These are phyloP conservation scores for Bombyx mori DNA, from an alignment of 1,140 invertebrate species.

Conservation along the genomic window ASM3026992v2 NC_085116.1:8629001-8629500, in stretches of 20 bases:
- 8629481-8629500: constrained; percentile 81
- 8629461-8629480: constrained; percentile 83
- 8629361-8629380: constrained; percentile 80
- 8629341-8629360: constrained; percentile 81
- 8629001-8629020: no score
- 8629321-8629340: constrained; percentile 77
- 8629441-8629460: constrained; percentile 77
- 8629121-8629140: no score
- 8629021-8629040: no score
- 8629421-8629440: constrained; percentile 75
- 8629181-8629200: no score
- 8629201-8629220: no score
- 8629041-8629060: no score
- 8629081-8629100: no score
- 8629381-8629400: constrained; percentile 80
- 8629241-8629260: not conserved
- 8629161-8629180: no score
- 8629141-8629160: no score
- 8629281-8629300: constrained; percentile 75
- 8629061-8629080: no score
- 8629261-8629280: constrained; percentile 22
- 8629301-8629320: constrained; percentile 81
- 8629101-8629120: no score
- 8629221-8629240: no score
- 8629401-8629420: constrained; percentile 82